Conservation (phyloP, 2,888 invertebrate genomes). For the Catotricha subobsoleta region DNA sequence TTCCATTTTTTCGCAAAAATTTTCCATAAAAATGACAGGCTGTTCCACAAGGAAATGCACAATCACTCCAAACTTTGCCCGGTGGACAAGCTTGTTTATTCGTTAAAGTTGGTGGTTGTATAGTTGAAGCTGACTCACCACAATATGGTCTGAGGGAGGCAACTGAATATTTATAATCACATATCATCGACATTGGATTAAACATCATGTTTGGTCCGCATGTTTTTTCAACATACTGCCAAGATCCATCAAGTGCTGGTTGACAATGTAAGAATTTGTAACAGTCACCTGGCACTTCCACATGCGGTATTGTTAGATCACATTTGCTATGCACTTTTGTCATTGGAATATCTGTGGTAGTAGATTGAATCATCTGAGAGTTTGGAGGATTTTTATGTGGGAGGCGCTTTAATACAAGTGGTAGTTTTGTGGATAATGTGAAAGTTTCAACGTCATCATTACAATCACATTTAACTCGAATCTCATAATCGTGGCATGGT, state of each 20-base stretch:
- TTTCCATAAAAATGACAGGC: constrained; percentile 49
- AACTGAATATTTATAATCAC: constrained; percentile 46
- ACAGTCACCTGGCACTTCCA: constrained; percentile 46
- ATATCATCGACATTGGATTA: constrained; percentile 42
- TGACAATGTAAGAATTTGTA: constrained; percentile 50
- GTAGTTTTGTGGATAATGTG: background rate
- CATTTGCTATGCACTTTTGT: constrained; percentile 15
- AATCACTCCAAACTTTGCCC: constrained; percentile 42
- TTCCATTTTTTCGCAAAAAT: background rate
- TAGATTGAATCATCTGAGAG: constrained; percentile 3
- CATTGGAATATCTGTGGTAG: background rate
- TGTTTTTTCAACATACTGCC: constrained; percentile 39
- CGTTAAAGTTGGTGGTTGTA: background rate
- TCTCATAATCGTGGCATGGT: constrained; percentile 65
- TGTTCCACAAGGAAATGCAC: constrained; percentile 53
- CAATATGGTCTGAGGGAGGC: constrained; percentile 41
- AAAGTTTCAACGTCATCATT: constrained; percentile 11
- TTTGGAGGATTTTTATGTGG: background rate
- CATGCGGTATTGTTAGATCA: constrained; percentile 35
- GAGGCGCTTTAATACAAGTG: background rate
- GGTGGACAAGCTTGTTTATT: constrained; percentile 18
- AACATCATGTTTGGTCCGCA: constrained; percentile 47
- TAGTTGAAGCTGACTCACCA: constrained; percentile 12
- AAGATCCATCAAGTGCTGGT: constrained; percentile 28
- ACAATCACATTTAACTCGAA: constrained; percentile 55